A percentile compares a stretch with the other conserved stretches of the same genome.
phyloP scores from a whole-genome alignment of 2,888 invertebrate species.

The Latheticus oryzae region DNA sequence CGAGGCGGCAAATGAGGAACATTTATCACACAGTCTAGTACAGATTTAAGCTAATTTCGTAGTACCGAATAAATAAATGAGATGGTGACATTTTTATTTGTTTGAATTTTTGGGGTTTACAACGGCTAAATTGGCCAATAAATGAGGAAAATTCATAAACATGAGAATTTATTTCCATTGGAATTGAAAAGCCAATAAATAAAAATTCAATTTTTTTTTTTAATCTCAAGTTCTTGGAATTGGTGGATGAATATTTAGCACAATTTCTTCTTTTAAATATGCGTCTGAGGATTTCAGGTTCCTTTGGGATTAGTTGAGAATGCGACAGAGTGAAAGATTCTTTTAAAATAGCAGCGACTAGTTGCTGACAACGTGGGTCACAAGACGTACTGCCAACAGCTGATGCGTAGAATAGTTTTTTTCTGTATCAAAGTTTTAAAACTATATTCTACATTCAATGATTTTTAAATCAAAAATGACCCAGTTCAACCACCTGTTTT shows the following conservation, averaged over 20 bases:
- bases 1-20: conserved; percentile 65
- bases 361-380: conserved; percentile 47
- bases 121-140: conserved; percentile 46
- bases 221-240: too few relatives aligned
- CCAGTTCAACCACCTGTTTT: too few relatives aligned
- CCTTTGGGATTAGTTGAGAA: conserved; percentile 55
- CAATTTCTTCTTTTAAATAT: too few relatives aligned
- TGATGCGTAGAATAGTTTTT: conserved; percentile 33
- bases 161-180: conserved; percentile 31
- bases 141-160: conserved; percentile 30
- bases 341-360: conserved; percentile 51
- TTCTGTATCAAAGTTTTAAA: too few relatives aligned
- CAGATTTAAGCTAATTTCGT: conserved; percentile 62
- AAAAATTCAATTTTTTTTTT: too few relatives aligned
- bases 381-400: conserved; percentile 45
- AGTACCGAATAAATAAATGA: conserved; percentile 60
- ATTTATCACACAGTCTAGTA: conserved; percentile 65
- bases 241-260: too few relatives aligned
- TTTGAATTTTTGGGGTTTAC: conserved; percentile 54
- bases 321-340: conserved; percentile 49
- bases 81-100: conserved; percentile 61
- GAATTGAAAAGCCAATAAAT: too few relatives aligned
- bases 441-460: too few relatives aligned
- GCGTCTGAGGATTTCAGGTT: conserved; percentile 48
- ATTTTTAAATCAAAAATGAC: conserved; percentile 10